Evolutionary conservation across 2,888 invertebrate species (phyloP).

Genomic region (Cephus pygmeus): DNA sequence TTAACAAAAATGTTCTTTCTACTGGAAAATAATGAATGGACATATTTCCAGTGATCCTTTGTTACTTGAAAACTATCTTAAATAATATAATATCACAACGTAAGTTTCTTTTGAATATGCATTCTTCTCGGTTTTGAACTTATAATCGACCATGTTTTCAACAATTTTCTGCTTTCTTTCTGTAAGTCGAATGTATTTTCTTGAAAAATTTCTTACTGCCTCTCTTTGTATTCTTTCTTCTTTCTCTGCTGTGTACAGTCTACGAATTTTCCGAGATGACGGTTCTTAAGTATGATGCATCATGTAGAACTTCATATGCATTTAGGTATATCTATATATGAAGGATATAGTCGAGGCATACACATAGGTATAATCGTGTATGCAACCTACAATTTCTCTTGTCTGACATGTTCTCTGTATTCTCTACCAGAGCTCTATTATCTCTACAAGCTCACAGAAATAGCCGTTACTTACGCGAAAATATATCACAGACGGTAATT

Average conservation of each 20-base stretch:
- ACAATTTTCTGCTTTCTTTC: neutral
- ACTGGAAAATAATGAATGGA: neutral
- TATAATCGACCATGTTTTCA: neutral
- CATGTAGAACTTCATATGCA: neutral
- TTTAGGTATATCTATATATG: neutral
- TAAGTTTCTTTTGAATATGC: neutral
- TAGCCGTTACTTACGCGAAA: neutral
- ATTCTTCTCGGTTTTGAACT: too few relatives aligned
- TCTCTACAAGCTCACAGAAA: neutral
- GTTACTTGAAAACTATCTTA: neutral
- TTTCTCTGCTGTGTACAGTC: neutral
- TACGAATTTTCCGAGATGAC: neutral
- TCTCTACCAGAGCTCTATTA: neutral
- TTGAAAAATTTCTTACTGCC: neutral
- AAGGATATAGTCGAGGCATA: neutral
- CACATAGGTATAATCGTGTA: neutral
- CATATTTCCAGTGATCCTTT: neutral
- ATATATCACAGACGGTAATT: neutral
- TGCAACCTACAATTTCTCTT: neutral
- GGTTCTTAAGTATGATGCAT: neutral
- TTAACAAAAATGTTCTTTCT: neutral
- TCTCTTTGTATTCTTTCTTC: neutral
- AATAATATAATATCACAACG: neutral
- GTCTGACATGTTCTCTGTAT: neutral
- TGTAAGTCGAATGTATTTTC: neutral